Evolutionary conservation across 2,888 invertebrate genomes (phyloP).

Genomic region (Monopis laevigella): DNA sequence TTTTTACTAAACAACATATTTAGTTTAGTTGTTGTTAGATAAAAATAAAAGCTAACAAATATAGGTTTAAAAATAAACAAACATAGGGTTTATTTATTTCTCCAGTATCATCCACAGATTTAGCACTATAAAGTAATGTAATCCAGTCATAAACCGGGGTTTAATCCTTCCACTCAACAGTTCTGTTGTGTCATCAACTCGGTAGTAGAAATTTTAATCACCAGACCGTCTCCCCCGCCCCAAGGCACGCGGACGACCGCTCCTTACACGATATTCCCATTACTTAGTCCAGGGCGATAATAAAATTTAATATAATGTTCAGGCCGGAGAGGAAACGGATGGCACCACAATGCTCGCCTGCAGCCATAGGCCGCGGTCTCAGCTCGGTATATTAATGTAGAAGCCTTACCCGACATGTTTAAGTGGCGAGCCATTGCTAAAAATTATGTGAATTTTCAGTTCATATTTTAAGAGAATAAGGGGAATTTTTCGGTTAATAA

Average conservation of each 20-base stretch:
- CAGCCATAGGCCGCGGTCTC: slow-evolving; percentile 9
- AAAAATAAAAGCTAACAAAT: too few relatives aligned
- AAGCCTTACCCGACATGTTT: slow-evolving; percentile 2
- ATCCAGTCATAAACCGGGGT: slow-evolving; percentile 60
- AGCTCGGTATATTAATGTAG: slow-evolving; percentile 6
- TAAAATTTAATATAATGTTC: slow-evolving; percentile 67
- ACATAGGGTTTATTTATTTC: too few relatives aligned
- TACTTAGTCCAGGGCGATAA: slow-evolving; percentile 67
- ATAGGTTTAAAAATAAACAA: too few relatives aligned
- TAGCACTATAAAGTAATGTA: slow-evolving; percentile 49
- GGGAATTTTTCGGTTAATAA: too few relatives aligned
- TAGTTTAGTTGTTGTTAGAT: not conserved
- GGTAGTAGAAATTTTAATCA: slow-evolving; percentile 63
- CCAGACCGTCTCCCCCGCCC: slow-evolving; percentile 30
- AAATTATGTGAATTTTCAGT: slow-evolving; percentile 9
- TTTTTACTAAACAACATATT: not conserved
- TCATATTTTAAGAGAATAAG: too few relatives aligned
- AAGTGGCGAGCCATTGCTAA: slow-evolving; percentile 7
- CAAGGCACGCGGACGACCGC: slow-evolving; percentile 44
- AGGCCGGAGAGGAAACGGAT: slow-evolving; percentile 40
- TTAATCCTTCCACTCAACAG: slow-evolving; percentile 56
- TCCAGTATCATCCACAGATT: too few relatives aligned
- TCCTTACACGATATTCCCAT: slow-evolving; percentile 70
- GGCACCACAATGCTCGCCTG: slow-evolving; percentile 14
- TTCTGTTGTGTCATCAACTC: slow-evolving; percentile 61